These are phyloP conservation scores for Eidolon dupreanum DNA, from an alignment of 2,797 vertebrate species.

Conservation along the genomic window DNA sequence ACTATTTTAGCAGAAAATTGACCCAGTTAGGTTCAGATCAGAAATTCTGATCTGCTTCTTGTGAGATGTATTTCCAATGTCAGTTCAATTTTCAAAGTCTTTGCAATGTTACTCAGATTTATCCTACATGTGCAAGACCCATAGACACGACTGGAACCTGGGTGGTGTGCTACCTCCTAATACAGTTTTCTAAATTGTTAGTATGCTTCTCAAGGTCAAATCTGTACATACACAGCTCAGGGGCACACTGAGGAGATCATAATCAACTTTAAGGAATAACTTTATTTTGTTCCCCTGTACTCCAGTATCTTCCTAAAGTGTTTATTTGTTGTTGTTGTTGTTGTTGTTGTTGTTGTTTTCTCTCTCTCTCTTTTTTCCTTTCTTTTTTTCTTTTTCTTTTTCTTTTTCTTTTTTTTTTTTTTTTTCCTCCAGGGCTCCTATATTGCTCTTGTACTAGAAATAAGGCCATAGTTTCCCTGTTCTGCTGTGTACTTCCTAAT, in stretches of 20 bases:
- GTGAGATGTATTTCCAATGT: not conserved
- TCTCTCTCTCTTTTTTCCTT: not conserved
- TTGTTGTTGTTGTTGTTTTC: too few relatives aligned
- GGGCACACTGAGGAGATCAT: not conserved
- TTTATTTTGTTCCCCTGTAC: not conserved
- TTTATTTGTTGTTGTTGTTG: not conserved
- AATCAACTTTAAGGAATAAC: not conserved
- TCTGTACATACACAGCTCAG: not conserved
- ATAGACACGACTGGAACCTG: not conserved
- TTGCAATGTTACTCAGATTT: not conserved
- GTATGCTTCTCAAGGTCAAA: not conserved
- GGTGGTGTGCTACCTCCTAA: not conserved
- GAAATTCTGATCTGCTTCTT: not conserved
- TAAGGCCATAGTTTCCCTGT: not conserved
- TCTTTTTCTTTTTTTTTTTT: not conserved
- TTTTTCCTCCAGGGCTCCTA: not conserved
- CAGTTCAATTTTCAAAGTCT: not conserved
- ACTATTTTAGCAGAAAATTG: not conserved
- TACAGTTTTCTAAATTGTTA: not conserved
- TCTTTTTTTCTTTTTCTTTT: not conserved
- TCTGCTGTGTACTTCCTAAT: not conserved
- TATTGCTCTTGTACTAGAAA: not conserved
- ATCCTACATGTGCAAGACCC: not conserved
- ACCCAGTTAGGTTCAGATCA: not conserved
- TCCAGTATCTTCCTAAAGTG: not conserved